Base-by-base conservation (phyloP, 2,888 invertebrate genomes). In the Scaptomyza flava region DNA sequence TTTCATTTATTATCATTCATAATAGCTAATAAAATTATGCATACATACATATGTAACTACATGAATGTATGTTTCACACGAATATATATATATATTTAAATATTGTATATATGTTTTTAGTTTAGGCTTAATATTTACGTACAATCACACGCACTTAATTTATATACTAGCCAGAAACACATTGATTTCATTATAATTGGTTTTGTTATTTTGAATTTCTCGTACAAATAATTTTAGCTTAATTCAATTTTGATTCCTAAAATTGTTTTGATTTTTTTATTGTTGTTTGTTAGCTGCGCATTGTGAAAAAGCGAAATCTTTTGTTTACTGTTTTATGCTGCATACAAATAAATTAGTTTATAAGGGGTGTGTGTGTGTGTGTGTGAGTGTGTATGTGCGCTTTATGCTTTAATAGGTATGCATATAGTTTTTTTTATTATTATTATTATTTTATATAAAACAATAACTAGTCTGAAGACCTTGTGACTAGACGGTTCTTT, bases 381-480 rank as follows among this genome's bases (percentile, higher is more conserved):
- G 23, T 27, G 27, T 27, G 27, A 27, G 47, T 62, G 60, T 52
- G 41, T 71, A 20, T 12, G 34, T 48, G 56, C 66, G 56, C 57
- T 60, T 43, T 43, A 53, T 54, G 52, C 57, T 58, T 66, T 48
- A 52, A 46, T 56, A 72, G 56, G 68, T 72, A 72, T 68, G 81
- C 72, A 83, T 72, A 68, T 64, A 71, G 74, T 59, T 50, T 0
- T 56, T 67, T 68, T 77, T 36, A 54, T 36, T 61, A 41, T 62
- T 75, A 50, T 72, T 56, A 72, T 65, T 65, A 76, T 70, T 68
- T 75, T 72, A 76, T 81, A 68, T 72, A 78, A 85, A 88, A 88
- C 87, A 83, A 86, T 89, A 89, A 89, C 90, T 90, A 90, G 90
- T 90, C 90, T 90, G 89, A 89, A 86, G 89, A 89, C 89, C 84